Base-by-base conservation (phyloP, 2,888 invertebrate genomes). In the Stenichneumon culpator region DNA sequence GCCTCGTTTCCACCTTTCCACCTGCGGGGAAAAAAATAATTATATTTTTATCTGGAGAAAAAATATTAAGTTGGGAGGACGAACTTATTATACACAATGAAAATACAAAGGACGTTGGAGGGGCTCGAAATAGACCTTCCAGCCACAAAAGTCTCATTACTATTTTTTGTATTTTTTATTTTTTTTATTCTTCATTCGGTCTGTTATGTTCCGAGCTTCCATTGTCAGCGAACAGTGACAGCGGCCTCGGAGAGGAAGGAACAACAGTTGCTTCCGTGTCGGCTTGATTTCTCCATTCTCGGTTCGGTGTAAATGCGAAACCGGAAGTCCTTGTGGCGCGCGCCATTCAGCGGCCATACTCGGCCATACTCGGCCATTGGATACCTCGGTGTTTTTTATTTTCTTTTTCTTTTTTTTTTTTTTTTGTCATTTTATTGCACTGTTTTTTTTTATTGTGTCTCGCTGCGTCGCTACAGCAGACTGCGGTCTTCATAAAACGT, bases 281-380 rank as follows among this genome's bases (percentile, higher is more conserved):
- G 60, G 28, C 28, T 73, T 63, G 74, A 65, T 75, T 75, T 75
- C 63, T 50, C 74, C 63, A 9, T 47, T 28, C 63, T 50, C 50
- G 32, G 32, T 60, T 25, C 14, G 65, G 63, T 63, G 74, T 75
- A 65, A 75, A 75, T 19, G 47, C 74, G 74, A 75, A 75, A 65
- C 74, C 74, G 74, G 74, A 75, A 75, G 65, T 65, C 19, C 36
- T 28, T 32, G 50, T 22, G 74, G 50, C 74, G 44, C 50, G 32
- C 65, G 25, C 65, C 28, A 63, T 47, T 19, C 60, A 16, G 39
- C 39, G 39, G 25, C 60, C 28, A 14, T 14, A 25, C 22, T 54
- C 60, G 60, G 25, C n/a, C 50, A 6, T 50, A 28, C 25, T 25
- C 57, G 57, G 57, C 16, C 25, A 60, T 25, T 11, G 28, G 28